Percentiles rank a stretch among this genome's conserved stretches.
Evolutionary conservation across 2,888 invertebrate genomes (phyloP).

Genomic region (Rotaria socialis): DNA sequence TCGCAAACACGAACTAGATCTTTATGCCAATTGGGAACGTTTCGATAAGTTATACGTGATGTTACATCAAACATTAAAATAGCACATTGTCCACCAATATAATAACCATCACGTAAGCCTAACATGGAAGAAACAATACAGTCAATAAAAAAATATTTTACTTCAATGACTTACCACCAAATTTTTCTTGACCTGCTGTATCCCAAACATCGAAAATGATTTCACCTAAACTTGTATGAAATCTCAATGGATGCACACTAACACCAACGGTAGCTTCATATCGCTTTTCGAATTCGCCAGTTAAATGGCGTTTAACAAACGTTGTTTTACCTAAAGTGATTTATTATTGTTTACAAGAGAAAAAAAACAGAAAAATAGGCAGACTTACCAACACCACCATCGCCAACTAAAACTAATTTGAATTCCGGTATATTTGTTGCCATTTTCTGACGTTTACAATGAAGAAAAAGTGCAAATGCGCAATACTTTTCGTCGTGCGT

Average conservation of each 20-base stretch:
- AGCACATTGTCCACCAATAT: slow-evolving; percentile 39
- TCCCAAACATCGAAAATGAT: slow-evolving; percentile 39
- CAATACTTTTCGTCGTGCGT: background rate
- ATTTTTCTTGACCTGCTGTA: slow-evolving; percentile 44
- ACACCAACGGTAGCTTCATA: slow-evolving; percentile 37
- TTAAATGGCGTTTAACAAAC: slow-evolving; percentile 44
- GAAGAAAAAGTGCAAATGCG: background rate
- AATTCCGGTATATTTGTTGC: background rate
- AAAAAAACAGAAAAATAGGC: background rate
- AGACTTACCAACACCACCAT: slow-evolving; percentile 43
- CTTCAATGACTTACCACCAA: background rate
- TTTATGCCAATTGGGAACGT: slow-evolving; percentile 40
- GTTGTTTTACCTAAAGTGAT: slow-evolving; percentile 38
- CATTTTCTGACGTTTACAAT: background rate
- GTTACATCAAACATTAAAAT: slow-evolving; percentile 47
- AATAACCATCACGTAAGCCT: slow-evolving; percentile 38
- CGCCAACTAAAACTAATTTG: slow-evolving; percentile 42
- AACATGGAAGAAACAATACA: background rate
- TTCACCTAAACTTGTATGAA: slow-evolving; percentile 28
- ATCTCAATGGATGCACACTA: background rate
- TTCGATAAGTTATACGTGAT: slow-evolving; percentile 43
- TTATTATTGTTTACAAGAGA: background rate
- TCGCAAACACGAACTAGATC: slow-evolving; percentile 44
- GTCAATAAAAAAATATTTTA: background rate
- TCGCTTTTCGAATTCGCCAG: slow-evolving; percentile 43